A percentile compares a stretch with the other conserved stretches of the same genome.
Evolutionary conservation across 2,113 vertebrate species (phyloP).

Genomic region (Eupsittula cactorum): DNA sequence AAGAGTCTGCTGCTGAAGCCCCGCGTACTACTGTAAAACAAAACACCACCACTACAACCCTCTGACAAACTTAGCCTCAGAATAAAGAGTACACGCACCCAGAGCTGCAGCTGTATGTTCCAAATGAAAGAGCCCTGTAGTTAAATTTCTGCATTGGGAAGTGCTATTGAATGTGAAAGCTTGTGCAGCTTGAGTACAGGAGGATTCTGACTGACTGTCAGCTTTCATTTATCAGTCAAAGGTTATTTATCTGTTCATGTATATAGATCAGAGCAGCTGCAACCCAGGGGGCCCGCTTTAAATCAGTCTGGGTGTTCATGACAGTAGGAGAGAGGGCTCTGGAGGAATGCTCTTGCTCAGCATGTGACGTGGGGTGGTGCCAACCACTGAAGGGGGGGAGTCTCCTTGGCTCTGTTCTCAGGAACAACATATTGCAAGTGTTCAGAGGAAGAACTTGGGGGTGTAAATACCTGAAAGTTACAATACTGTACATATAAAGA

Average conservation of each 20-base stretch:
- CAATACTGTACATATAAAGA: accelerated
- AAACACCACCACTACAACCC: not conserved
- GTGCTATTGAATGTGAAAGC: constrained; percentile 52
- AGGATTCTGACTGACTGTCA: constrained; percentile 59
- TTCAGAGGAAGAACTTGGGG: not conserved
- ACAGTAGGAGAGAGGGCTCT: not conserved
- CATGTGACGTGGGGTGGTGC: not conserved
- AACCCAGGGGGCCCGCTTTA: not conserved
- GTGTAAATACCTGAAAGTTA: not conserved
- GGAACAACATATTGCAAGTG: accelerated
- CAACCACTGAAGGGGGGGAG: accelerated
- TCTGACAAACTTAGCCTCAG: not conserved
- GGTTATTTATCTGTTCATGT: not conserved
- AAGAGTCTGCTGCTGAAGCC: not conserved
- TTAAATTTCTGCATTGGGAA: constrained; percentile 9
- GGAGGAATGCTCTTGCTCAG: not conserved
- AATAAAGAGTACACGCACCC: not conserved
- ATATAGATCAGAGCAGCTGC: not conserved
- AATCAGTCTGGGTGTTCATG: not conserved
- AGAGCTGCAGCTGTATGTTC: not conserved
- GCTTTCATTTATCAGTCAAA: constrained; percentile 48
- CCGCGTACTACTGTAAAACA: not conserved
- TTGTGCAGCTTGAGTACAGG: not conserved
- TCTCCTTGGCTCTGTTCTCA: not conserved
- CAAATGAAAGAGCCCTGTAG: constrained; percentile 3